Base-by-base conservation (phyloP, 1,140 invertebrate genomes). In the Drosophila parabipectinata region DNA sequence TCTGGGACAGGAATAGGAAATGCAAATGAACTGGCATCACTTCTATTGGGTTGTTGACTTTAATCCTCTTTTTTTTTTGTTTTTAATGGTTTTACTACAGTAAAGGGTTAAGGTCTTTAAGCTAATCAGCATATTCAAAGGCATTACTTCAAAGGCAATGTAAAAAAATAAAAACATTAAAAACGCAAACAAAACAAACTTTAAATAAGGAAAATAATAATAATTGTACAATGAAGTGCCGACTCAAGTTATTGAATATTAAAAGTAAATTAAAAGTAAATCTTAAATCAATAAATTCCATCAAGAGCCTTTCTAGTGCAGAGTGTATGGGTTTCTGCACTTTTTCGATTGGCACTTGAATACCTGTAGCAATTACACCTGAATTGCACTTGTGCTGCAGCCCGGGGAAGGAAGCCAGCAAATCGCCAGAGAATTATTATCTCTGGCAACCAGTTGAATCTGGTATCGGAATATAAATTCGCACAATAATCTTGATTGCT, bases 361-460 rank as follows among this genome's bases (percentile, higher is more conserved):
- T 39, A 39, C 50, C 68, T 48, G 30, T 24, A 18, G 66, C 51
- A 69, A 69, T 69, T 69, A 57, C 51, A 69, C 59, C 63, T 67
- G 63, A 52, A 45, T 15, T 44, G 63, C 45, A 30, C 32, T 18
- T 54, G 61, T 48, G 66, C 10, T 21, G 60, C 32, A 15, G 7
- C 26, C 45, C 54, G 48, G 34, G 62, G 48, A 57, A 69, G 67
- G 63, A 69, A 69, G 32, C 39, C 14, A 28, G 47, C n/a, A n/a
- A 52, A 56, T 68, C 51, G 12, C 24, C 51, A 5, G 62, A 50
- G 63, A 69, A 69, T 63, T 68, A 71, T 71, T 71, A 71, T 71
- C 64, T 71, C 44, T 69, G 67, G 18, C 64, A 71, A 71, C 67
- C 52, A 71, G 67, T 71, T 69, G 64, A 30, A 69, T 71, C 66